phyloP scores from a whole-genome alignment of 2,888 invertebrate species.

The Tortrix viridana region DNA sequence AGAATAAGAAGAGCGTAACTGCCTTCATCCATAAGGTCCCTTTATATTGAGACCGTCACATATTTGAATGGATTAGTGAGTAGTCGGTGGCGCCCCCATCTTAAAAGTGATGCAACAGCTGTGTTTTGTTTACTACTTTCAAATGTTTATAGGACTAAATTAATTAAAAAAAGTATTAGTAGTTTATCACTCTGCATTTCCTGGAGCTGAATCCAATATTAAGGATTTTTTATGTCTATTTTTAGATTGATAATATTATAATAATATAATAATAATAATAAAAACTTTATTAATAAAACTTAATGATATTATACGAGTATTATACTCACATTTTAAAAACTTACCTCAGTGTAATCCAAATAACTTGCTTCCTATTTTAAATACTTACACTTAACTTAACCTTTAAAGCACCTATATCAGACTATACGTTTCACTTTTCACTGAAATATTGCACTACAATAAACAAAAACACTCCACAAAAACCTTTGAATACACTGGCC shows the following conservation, averaged over 20 bases:
- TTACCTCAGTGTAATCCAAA: conserved; percentile 15
- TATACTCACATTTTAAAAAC: neutral
- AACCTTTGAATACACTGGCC: conserved; percentile 23
- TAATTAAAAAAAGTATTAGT: too few species aligned
- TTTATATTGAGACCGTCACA: too few species aligned
- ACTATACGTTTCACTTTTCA: conserved; percentile 52
- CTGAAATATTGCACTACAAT: conserved; percentile 35
- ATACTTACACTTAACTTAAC: conserved; percentile 20
- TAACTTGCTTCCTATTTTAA: neutral
- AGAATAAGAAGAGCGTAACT: too few species aligned
- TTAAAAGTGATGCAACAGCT: conserved; percentile 14
- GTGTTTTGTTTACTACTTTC: conserved; percentile 22
- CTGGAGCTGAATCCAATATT: neutral
- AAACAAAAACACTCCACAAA: conserved; percentile 5
- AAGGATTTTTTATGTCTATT: neutral
- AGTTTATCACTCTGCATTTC: neutral
- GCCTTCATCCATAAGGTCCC: too few species aligned
- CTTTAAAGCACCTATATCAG: conserved; percentile 60
- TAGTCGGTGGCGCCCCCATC: neutral
- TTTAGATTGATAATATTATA: neutral
- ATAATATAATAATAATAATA: too few species aligned
- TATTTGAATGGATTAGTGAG: neutral
- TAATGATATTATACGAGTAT: neutral
- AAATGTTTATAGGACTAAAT: too few species aligned
- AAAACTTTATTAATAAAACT: too few species aligned